Evolutionary conservation across 2,888 invertebrate species (phyloP), one percentile per base, ranked within the genome.

Genomic region (Eupithecia pulchellata): DNA sequence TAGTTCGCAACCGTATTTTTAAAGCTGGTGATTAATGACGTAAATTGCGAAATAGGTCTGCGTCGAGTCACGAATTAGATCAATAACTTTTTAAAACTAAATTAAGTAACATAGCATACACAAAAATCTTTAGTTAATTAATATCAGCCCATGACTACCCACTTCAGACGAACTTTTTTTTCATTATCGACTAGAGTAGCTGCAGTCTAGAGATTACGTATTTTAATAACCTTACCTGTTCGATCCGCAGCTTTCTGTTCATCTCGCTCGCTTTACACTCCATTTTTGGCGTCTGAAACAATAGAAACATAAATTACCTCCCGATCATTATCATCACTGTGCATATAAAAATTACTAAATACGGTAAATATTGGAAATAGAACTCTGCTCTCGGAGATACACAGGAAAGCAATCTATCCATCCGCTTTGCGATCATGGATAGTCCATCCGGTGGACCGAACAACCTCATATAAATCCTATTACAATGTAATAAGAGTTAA

Each of bases 221-320:
- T 8, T 42, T 42, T n/a, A 29, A 62, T 65, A 57, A 66, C 30
- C 57, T 81, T 83, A 93, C 94, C 91, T 92, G 93, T 83, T 93
- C 93, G 85, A 90, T 84, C 82, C 91, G 91, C 86, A 90, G 86
- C 86, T 93, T 93, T 84, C 92, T 92, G 85, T 88, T 87, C 79
- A 89, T 82, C 78, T 92, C 93, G 80, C 86, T 87, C 74, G 86
- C 87, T 82, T 89, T 91, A 82, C 90, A 89, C 90, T 94, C 94
- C 94, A 94, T 94, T 83, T 90, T 93, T 83, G 92, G 93, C 81
- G 89, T 85, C 94, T 94, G 89, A 64, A 93, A 93, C 89, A 89
- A 92, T 72, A 69, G 63, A 71, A 47, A 66, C 57, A 68, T 17
- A 9, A 36, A 32, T 11, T 63, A 8, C 63, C 27, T 32, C 17